Evolutionary conservation across 1,140 invertebrate genomes (phyloP).

Genomic region (Drosophila lowei): DNA sequence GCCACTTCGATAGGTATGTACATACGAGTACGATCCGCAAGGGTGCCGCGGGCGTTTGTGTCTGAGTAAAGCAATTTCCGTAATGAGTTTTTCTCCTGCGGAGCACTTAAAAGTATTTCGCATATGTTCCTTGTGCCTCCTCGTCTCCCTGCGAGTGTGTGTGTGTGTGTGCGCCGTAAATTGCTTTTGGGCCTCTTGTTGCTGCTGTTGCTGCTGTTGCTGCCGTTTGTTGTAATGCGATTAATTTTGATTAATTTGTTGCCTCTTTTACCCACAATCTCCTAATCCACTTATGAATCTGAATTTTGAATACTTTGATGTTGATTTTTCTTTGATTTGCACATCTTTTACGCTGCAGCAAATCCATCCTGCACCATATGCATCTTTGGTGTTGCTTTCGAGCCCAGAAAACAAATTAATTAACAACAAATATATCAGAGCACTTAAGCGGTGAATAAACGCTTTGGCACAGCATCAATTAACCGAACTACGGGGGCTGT

Average conservation of each 20-base stretch:
- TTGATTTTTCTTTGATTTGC: conserved; percentile 40
- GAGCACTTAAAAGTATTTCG: conserved; percentile 74
- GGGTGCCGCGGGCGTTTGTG: conserved; percentile 25
- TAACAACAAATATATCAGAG: conserved; percentile 13
- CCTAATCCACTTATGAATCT: conserved; percentile 58
- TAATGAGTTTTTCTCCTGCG: conserved; percentile 67
- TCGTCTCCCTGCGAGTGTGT: conserved; percentile 37
- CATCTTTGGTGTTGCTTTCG: conserved; percentile 29
- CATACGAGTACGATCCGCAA: conserved; percentile 24
- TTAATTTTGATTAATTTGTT: conserved; percentile 76
- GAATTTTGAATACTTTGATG: conserved; percentile 46
- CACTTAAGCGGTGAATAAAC: conserved; percentile 63
- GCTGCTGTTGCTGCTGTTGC: conserved; percentile 12
- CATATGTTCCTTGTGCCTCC: conserved; percentile 31
- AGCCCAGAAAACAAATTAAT: conserved; percentile 33
- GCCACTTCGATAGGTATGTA: conserved; percentile 60
- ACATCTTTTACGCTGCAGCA: neutral
- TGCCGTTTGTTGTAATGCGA: conserved; percentile 62
- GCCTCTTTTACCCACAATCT: conserved; percentile 10
- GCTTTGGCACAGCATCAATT: conserved; percentile 75
- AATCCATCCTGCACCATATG: conserved; percentile 34
- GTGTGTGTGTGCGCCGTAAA: conserved; percentile 51
- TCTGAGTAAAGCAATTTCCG: conserved; percentile 74
- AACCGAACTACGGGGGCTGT: conserved; percentile 40
- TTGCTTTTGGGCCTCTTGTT: conserved; percentile 50